Evolutionary conservation across 64 coral and sea anemone species (phyloP).

Genomic region (Actinia tenebrosa): DNA sequence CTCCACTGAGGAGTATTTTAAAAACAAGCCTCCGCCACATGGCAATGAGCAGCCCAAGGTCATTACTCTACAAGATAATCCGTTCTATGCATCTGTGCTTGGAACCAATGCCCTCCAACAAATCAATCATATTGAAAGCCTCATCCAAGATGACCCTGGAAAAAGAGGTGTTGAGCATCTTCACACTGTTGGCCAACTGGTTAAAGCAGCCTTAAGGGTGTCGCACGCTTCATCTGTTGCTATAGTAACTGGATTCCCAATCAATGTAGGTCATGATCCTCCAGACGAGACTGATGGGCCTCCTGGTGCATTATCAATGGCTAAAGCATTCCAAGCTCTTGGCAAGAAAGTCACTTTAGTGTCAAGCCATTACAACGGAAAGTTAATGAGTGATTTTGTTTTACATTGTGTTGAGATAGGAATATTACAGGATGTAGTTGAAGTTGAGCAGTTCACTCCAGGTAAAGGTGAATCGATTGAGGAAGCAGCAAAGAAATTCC

Average conservation of each 20-base stretch:
- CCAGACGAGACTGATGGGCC: conserved; percentile 81
- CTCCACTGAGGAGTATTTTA: conserved; percentile 33
- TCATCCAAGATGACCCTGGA: conserved; percentile 72
- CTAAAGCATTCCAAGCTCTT: conserved; percentile 71
- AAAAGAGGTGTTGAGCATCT: conserved; percentile 70
- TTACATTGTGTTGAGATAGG: conserved; percentile 18
- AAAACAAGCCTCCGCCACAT: conserved; percentile 15
- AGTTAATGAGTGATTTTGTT: conserved; percentile 51
- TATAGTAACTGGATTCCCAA: conserved; percentile 74
- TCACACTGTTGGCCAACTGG: conserved; percentile 48
- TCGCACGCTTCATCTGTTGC: conserved; percentile 59
- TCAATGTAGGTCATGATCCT: conserved; percentile 19
- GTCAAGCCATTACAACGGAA: conserved; percentile 46
- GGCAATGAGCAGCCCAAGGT: conserved; percentile 49
- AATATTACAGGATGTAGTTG: conserved; percentile 9
- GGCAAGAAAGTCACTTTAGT: conserved; percentile 71
- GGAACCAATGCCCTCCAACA: conserved; percentile 20
- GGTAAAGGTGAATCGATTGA: not conserved
- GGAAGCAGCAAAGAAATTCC: conserved; percentile 50
- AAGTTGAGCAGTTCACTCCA: conserved; percentile 51
- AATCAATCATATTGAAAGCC: conserved; percentile 45
- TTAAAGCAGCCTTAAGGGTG: conserved; percentile 65
- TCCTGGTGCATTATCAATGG: conserved; percentile 58
- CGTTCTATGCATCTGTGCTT: conserved; percentile 44
- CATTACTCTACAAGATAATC: conserved; percentile 34